These are phyloP conservation scores for Hydrolagus colliei DNA, from an alignment of 2,797 vertebrate species.

Conservation along the genomic window DNA sequence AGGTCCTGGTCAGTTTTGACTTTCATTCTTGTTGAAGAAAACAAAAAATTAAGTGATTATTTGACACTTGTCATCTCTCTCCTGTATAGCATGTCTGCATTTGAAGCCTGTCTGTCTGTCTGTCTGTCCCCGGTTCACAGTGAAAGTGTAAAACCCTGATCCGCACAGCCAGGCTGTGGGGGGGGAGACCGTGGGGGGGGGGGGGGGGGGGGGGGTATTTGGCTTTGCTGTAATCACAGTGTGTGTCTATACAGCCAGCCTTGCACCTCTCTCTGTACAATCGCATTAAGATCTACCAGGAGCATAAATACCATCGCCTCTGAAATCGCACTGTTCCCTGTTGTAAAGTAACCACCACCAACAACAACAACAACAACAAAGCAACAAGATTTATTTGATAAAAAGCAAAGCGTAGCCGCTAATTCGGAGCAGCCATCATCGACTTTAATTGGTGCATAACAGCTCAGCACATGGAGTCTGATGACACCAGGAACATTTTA, in stretches of 20 bases:
- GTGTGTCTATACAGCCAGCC: too few relatives aligned
- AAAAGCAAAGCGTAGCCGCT: neutral
- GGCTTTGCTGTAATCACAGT: too few relatives aligned
- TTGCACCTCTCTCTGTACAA: too few relatives aligned
- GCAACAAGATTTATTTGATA: too few relatives aligned
- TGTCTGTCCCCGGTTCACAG: neutral
- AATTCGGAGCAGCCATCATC: neutral
- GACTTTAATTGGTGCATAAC: neutral
- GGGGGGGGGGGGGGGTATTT: too few relatives aligned
- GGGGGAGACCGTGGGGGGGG: too few relatives aligned
- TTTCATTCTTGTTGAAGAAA: neutral
- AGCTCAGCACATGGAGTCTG: neutral
- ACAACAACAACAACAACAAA: too few relatives aligned
- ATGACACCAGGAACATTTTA: neutral
- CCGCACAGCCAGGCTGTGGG: neutral
- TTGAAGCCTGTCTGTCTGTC: neutral
- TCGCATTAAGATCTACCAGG: too few relatives aligned
- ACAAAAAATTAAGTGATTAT: neutral
- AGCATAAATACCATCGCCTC: neutral
- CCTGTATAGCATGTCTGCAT: neutral
- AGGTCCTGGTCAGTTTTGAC: neutral
- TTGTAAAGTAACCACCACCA: neutral
- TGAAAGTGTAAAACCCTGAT: neutral
- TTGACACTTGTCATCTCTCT: neutral
- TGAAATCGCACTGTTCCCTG: neutral